These are phyloP conservation scores for Toxostoma redivivum DNA, from an alignment of 2,113 vertebrate genomes.

Conservation along the genomic window DNA sequence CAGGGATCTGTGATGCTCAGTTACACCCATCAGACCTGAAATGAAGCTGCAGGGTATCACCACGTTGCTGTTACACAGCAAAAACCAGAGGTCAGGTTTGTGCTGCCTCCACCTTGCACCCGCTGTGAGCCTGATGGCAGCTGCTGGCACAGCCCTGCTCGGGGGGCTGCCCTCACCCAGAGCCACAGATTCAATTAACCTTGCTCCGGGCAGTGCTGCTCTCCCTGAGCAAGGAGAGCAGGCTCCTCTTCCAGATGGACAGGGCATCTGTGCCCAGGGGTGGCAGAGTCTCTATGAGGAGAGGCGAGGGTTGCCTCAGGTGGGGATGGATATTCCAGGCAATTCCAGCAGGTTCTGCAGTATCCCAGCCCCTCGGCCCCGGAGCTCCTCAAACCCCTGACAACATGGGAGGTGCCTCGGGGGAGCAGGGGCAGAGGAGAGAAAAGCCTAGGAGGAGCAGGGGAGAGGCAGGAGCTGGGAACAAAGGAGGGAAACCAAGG, in stretches of 20 bases:
- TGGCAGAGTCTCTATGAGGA: neutral
- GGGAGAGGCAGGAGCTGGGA: no score
- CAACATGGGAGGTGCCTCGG: fast-evolving
- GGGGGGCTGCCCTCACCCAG: fast-evolving
- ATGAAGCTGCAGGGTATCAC: fast-evolving
- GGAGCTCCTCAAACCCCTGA: neutral
- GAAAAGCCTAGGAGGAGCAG: neutral
- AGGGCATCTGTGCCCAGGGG: fast-evolving
- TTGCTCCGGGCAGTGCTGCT: fast-evolving
- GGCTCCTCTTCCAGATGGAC: neutral
- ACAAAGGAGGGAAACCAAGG: neutral
- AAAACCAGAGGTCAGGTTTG: fast-evolving
- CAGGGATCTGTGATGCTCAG: fast-evolving
- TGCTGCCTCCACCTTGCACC: neutral
- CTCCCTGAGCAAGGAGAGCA: neutral
- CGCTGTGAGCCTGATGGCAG: fast-evolving
- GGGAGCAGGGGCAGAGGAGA: neutral
- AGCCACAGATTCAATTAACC: neutral
- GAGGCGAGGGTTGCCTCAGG: fast-evolving
- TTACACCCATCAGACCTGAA: fast-evolving
- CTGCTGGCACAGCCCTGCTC: fast-evolving
- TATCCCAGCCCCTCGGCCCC: neutral
- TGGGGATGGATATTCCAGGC: fast-evolving
- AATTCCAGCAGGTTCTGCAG: neutral
- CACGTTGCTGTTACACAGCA: fast-evolving